phyloP scores from a whole-genome alignment of 2,888 invertebrate genomes.

The Corythucha ciliata region DNA sequence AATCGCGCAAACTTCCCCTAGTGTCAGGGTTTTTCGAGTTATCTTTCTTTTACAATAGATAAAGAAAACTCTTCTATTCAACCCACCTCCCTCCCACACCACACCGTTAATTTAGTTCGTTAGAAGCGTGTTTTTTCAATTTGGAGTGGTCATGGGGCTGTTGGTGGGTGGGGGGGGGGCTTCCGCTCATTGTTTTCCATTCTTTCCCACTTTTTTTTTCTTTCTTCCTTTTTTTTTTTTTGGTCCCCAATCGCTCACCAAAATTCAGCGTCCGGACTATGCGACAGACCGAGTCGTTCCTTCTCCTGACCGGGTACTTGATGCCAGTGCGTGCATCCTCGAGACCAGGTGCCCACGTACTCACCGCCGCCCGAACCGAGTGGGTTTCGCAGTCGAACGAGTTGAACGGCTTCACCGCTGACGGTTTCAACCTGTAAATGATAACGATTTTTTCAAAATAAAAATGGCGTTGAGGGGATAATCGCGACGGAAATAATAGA shows the following conservation, averaged over 20 bases:
- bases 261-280: conserved; percentile 61
- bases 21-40: too few species aligned
- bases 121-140: too few species aligned
- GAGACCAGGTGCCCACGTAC: conserved; percentile 61
- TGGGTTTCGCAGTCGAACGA: conserved; percentile 62
- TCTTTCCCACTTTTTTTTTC: too few species aligned
- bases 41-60: too few species aligned
- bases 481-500: conserved; percentile 17
- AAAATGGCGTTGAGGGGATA: background rate
- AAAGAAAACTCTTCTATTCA: too few species aligned
- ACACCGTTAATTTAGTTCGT: too few species aligned
- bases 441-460: background rate
- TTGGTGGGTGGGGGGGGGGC: too few species aligned
- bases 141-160: too few species aligned
- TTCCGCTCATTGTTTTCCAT: too few species aligned
- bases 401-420: conserved; percentile 58
- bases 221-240: background rate
- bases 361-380: conserved; percentile 52
- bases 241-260: conserved; percentile 47
- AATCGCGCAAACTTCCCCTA: too few species aligned
- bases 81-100: too few species aligned
- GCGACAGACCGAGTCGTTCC: conserved; percentile 56
- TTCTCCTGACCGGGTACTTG: conserved; percentile 62
- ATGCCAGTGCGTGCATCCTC: conserved; percentile 64
- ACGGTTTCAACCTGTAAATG: conserved; percentile 55